Conservation (phyloP, 1,140 invertebrate species). For the Zaprionus nigranus region DNA sequence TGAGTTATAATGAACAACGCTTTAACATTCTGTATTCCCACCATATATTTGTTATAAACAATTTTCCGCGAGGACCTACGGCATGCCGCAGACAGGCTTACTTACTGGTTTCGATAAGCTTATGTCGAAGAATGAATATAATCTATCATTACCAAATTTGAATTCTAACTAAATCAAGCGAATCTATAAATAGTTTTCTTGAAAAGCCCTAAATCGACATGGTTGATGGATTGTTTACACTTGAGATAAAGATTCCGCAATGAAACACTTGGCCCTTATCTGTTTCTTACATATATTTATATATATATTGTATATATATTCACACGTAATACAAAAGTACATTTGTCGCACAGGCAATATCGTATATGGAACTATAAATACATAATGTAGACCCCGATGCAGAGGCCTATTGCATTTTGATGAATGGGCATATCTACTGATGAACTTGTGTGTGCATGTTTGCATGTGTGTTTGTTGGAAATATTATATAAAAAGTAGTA, state of each 20-base stretch:
- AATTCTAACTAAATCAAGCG: too few relatives aligned
- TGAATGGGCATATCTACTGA: constrained; percentile 1
- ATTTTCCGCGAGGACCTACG: too few relatives aligned
- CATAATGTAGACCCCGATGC: constrained; percentile 17
- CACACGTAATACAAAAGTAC: constrained; percentile 29
- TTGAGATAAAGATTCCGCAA: background rate
- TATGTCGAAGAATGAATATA: too few relatives aligned
- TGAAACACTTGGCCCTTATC: constrained; percentile 5
- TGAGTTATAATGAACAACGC: too few relatives aligned
- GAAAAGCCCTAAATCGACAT: too few relatives aligned
- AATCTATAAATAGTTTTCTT: too few relatives aligned
- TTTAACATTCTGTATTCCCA: too few relatives aligned
- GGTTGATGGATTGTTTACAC: background rate
- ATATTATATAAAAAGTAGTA: constrained; percentile 36
- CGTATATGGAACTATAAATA: constrained; percentile 12
- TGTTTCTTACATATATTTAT: constrained; percentile 6
- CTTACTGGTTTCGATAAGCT: too few relatives aligned
- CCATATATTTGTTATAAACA: too few relatives aligned
- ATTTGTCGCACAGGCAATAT: constrained; percentile 9
- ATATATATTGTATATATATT: constrained; percentile 27
- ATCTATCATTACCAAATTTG: too few relatives aligned
- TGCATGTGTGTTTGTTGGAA: background rate
- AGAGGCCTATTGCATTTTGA: too few relatives aligned
- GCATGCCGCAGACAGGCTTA: too few relatives aligned
- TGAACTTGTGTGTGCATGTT: constrained; percentile 3